These are phyloP conservation scores for Troides helena DNA, from an alignment of 2,888 invertebrate genomes.

Conservation along the genomic window DNA sequence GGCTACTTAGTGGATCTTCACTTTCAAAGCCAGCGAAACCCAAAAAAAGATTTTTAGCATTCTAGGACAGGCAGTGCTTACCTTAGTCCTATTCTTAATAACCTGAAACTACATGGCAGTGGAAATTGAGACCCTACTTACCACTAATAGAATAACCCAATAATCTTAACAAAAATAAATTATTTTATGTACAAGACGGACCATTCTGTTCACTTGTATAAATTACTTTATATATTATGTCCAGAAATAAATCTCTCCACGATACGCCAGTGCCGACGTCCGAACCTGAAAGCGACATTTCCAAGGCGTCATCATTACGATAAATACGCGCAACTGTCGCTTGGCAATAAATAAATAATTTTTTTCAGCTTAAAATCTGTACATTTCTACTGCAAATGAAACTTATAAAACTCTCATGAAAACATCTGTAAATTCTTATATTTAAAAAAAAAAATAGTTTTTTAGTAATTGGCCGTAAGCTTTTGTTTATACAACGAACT, in stretches of 20 bases:
- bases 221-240: not conserved
- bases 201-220: not conserved
- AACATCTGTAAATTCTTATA: not conserved
- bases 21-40: too few relatives aligned
- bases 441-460: too few relatives aligned
- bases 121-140: too few relatives aligned
- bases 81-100: too few relatives aligned
- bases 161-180: not conserved
- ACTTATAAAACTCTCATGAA: not conserved
- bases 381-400: not conserved
- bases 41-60: too few relatives aligned
- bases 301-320: slow-evolving; percentile 9
- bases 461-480: too few relatives aligned
- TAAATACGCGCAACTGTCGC: slow-evolving; percentile 27
- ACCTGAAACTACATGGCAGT: too few relatives aligned
- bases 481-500: too few relatives aligned
- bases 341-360: slow-evolving; percentile 29
- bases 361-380: not conserved
- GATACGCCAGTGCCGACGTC: slow-evolving; percentile 9
- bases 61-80: too few relatives aligned
- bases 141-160: not conserved
- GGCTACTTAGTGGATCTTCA: too few relatives aligned
- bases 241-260: slow-evolving; percentile 5
- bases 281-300: slow-evolving; percentile 30
- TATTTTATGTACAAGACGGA: not conserved